Evolutionary conservation across 2,888 invertebrate genomes (phyloP).

Genomic region (Lacanobia oleracea): DNA sequence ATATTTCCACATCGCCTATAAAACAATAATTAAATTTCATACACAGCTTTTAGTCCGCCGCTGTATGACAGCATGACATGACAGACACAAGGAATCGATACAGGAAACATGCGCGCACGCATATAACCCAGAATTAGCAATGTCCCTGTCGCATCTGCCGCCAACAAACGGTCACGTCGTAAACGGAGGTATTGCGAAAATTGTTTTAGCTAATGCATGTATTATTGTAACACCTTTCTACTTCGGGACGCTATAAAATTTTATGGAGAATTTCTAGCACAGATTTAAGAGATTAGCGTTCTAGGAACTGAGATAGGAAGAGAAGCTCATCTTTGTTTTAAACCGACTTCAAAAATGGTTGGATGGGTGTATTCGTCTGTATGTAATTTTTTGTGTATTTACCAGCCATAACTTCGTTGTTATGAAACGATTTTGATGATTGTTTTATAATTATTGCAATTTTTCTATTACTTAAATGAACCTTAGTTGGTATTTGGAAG

Average conservation of each 20-base stretch:
- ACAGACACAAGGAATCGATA: constrained; percentile 81
- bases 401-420: too few species aligned
- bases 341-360: too few species aligned
- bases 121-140: constrained; percentile 82
- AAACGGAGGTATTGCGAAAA: constrained; percentile 65
- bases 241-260: not conserved
- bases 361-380: too few species aligned
- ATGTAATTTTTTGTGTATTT: too few species aligned
- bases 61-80: constrained; percentile 66
- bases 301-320: not conserved
- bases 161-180: constrained; percentile 65
- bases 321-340: not conserved
- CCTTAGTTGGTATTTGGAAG: not conserved
- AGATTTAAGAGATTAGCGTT: constrained; percentile 13
- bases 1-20: constrained; percentile 51
- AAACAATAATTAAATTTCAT: constrained; percentile 65
- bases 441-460: too few species aligned
- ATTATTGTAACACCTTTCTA: constrained; percentile 49
- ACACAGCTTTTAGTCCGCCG: constrained; percentile 58
- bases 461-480: too few species aligned
- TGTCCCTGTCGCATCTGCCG: constrained; percentile 72
- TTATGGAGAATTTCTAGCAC: constrained; percentile 19
- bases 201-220: constrained; percentile 59
- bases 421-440: too few species aligned
- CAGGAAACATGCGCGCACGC: constrained; percentile 80